phyloP scores from a whole-genome alignment of 2,113 vertebrate genomes.

The Leucosticte australis region DNA sequence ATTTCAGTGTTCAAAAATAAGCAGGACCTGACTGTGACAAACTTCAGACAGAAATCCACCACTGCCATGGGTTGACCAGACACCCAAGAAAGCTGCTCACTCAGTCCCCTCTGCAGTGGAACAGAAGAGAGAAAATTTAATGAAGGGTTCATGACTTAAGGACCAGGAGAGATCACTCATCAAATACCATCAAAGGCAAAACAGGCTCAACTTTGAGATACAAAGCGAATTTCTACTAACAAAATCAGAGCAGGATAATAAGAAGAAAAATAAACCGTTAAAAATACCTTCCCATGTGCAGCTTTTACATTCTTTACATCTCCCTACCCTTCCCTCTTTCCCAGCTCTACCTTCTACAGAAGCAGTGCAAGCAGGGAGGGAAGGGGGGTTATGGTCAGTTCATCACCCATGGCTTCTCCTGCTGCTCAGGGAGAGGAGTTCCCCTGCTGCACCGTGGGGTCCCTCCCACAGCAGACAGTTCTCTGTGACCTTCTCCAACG shows the following conservation, averaged over 20 bases:
- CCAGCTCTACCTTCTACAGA: background rate
- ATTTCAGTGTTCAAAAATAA: background rate
- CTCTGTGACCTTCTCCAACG: background rate
- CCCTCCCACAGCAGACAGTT: fast-evolving
- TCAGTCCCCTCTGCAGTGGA: background rate
- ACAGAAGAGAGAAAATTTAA: background rate
- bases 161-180: background rate
- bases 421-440: background rate
- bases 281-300: background rate
- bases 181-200: background rate
- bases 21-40: background rate
- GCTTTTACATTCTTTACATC: background rate
- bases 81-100: background rate
- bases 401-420: fast-evolving
- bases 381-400: background rate
- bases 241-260: background rate
- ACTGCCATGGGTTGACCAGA: background rate
- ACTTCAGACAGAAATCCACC: background rate
- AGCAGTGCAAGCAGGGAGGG: background rate
- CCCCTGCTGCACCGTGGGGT: background rate
- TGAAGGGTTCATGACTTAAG: background rate
- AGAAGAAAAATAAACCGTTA: background rate
- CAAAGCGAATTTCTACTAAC: background rate
- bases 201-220: background rate
- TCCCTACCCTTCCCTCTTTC: background rate